Percentiles rank a stretch among this genome's conserved stretches.
These are phyloP conservation scores for Aramus guarauna DNA, from an alignment of 2,113 vertebrate genomes.

Conservation along the genomic window DNA sequence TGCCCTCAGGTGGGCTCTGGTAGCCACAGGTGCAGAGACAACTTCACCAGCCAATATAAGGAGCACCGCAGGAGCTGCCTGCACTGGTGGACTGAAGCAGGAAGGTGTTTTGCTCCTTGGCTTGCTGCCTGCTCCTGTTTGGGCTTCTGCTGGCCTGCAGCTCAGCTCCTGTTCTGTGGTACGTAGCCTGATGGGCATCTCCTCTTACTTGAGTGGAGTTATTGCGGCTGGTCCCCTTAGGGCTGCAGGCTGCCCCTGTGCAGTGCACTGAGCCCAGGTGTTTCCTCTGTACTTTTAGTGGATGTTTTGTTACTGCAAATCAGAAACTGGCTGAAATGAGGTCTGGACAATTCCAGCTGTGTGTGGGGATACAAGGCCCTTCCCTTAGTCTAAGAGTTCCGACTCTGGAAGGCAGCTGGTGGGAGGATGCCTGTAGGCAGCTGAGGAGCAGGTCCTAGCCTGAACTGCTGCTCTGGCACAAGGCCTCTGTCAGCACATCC, in stretches of 20 bases:
- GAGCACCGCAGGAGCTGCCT: background rate
- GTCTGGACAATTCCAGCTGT: background rate
- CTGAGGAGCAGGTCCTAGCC: background rate
- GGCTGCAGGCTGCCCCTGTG: background rate
- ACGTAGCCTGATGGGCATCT: background rate
- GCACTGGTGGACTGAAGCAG: fast-evolving
- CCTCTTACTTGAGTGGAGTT: background rate
- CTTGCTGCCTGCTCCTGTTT: background rate
- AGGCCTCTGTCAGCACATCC: background rate
- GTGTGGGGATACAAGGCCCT: fast-evolving
- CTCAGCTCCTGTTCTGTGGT: background rate
- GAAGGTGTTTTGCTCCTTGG: background rate
- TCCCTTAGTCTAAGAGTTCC: background rate
- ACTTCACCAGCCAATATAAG: background rate
- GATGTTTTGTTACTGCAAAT: background rate
- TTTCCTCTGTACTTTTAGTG: background rate
- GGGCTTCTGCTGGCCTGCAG: background rate
- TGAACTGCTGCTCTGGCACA: background rate
- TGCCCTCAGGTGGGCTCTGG: background rate
- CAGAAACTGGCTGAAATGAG: background rate
- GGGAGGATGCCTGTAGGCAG: background rate
- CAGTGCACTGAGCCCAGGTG: background rate
- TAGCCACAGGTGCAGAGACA: background rate
- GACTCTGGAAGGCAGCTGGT: background rate
- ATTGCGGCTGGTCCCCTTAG: fast-evolving